phyloP scores from a whole-genome alignment of 2,888 invertebrate genomes.

The Leucophora obtusa region DNA sequence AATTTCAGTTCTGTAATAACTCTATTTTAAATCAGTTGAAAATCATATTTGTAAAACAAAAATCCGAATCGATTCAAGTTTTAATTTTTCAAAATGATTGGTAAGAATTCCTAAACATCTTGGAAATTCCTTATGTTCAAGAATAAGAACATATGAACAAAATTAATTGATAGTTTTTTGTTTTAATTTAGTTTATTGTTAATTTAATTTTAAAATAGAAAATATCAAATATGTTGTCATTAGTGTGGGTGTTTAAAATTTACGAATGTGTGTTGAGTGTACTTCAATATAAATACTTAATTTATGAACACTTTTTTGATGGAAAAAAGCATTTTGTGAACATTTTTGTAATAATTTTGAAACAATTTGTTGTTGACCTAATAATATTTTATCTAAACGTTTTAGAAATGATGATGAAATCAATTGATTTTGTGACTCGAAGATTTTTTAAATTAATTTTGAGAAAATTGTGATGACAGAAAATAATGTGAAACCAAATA shows the following conservation, averaged over 20 bases:
- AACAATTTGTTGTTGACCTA: constrained; percentile 13
- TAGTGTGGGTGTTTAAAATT: constrained; percentile 40
- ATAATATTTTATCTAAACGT: not conserved
- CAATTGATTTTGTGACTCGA: not conserved
- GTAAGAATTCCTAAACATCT: not conserved
- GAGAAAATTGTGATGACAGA: not conserved
- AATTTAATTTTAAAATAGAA: constrained; percentile 25
- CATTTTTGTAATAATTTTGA: not conserved
- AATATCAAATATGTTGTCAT: constrained; percentile 39
- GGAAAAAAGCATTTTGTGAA: constrained; percentile 8
- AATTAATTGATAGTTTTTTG: not conserved
- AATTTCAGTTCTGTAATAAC: constrained; percentile 20
- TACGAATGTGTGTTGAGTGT: not conserved
- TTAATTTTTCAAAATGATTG: constrained; percentile 19
- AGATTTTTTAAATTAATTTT: not conserved
- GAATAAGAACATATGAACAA: not conserved
- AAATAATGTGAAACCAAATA: not conserved
- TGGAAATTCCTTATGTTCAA: not conserved
- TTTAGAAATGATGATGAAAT: not conserved
- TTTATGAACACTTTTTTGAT: constrained; percentile 21
- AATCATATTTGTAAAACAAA: not conserved
- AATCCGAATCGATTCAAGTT: too few species aligned
- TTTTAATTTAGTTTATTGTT: not conserved
- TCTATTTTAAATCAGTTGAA: constrained; percentile 8
- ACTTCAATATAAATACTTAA: not conserved